A percentile compares a stretch with the other conserved stretches of the same genome.
phyloP scores from a whole-genome alignment of 1,140 invertebrate genomes.

The Cryptotermes secundus region DNA sequence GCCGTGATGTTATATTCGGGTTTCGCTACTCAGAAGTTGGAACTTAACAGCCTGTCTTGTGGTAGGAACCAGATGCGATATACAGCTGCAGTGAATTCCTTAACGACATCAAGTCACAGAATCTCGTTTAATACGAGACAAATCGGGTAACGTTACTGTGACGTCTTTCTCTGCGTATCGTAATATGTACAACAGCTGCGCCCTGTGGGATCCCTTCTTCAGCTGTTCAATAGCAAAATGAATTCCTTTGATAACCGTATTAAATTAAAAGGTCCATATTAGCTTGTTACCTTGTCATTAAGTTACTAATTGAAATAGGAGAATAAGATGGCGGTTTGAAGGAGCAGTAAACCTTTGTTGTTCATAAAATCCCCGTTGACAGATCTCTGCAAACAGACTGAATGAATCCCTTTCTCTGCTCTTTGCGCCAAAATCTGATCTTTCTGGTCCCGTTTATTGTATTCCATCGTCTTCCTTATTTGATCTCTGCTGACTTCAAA shows the following conservation, averaged over 20 bases:
- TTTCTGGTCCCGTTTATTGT: background rate
- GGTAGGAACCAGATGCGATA: background rate
- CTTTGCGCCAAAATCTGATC: background rate
- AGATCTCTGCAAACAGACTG: background rate
- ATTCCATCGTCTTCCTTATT: background rate
- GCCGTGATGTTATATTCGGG: no score
- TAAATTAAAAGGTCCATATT: background rate
- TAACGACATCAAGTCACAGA: background rate
- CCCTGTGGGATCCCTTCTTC: background rate
- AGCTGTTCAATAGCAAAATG: background rate
- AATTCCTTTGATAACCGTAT: constrained; percentile 5
- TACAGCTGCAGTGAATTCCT: background rate
- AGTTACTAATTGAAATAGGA: background rate
- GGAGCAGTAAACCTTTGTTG: background rate
- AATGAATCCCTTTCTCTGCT: background rate
- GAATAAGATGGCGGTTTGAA: background rate
- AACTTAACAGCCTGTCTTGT: background rate
- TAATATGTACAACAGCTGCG: background rate
- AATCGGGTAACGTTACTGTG: background rate
- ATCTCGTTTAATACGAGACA: background rate
- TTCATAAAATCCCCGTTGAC: background rate
- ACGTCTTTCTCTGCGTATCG: background rate
- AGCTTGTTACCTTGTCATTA: background rate
- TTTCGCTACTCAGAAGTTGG: no score
- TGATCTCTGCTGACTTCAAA: background rate